Evolutionary conservation across 2,888 invertebrate genomes (phyloP).

Genomic region (Anticlea derivata): DNA sequence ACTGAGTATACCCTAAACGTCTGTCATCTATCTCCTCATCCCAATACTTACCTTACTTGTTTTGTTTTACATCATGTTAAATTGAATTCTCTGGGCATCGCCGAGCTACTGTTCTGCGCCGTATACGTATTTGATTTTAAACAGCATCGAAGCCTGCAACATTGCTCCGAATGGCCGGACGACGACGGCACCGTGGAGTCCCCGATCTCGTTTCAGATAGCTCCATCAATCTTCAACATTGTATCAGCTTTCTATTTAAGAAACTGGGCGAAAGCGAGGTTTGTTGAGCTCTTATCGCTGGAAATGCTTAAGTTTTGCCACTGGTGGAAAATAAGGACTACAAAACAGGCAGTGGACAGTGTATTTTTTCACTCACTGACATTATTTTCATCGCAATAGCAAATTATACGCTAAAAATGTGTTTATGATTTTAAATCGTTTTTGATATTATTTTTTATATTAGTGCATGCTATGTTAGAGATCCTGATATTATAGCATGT

Average conservation of each 20-base stretch:
- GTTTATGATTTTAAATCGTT: too few relatives aligned
- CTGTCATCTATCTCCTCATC: too few relatives aligned
- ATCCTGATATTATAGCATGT: too few relatives aligned
- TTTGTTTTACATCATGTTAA: too few relatives aligned
- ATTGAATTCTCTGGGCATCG: conserved; percentile 27
- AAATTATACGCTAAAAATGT: too few relatives aligned
- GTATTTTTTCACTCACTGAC: too few relatives aligned
- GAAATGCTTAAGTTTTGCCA: conserved; percentile 44
- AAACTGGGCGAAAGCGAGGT: conserved; percentile 50
- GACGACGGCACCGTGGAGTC: conserved; percentile 50
- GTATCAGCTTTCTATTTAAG: conserved; percentile 62
- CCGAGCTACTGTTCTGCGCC: conserved; percentile 31
- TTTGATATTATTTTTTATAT: too few relatives aligned
- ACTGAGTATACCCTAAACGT: too few relatives aligned
- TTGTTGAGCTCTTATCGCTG: conserved; percentile 49
- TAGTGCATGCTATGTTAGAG: too few relatives aligned
- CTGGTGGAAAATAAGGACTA: conserved; percentile 11
- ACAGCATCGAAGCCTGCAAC: conserved; percentile 53
- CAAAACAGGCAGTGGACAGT: too few relatives aligned
- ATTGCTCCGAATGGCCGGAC: conserved; percentile 47
- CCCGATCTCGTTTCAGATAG: conserved; percentile 75
- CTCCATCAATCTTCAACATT: conserved; percentile 75
- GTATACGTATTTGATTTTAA: conserved; percentile 56
- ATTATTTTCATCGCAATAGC: too few relatives aligned
- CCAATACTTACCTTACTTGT: too few relatives aligned